Evolutionary conservation across 2,113 vertebrate genomes (phyloP).

Genomic region (Ibidorhyncha struthersii): DNA sequence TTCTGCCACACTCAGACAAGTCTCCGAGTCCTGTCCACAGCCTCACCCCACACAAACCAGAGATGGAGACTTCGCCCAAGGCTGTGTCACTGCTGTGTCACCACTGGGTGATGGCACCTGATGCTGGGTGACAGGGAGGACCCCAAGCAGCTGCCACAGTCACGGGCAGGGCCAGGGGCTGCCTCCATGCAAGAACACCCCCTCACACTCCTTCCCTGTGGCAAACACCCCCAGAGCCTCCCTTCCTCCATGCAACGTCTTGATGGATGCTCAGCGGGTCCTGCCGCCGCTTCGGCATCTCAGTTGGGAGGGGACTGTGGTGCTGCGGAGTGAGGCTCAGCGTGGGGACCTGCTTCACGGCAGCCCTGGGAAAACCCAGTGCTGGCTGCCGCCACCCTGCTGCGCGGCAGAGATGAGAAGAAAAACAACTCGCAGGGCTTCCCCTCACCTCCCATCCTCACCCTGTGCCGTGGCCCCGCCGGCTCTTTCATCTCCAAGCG

Average conservation of each 20-base stretch:
- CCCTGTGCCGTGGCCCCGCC: neutral
- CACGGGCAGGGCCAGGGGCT: accelerated
- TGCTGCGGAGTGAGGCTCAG: accelerated
- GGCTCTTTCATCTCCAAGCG: constrained; percentile 26
- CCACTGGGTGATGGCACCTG: neutral
- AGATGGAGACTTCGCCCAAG: neutral
- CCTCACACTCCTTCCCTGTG: neutral
- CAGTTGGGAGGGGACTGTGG: accelerated
- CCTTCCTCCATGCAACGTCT: accelerated
- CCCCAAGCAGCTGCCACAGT: neutral
- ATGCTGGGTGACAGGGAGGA: too few relatives aligned
- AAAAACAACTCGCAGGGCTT: neutral
- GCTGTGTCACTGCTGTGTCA: neutral
- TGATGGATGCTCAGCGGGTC: accelerated
- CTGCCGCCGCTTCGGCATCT: accelerated
- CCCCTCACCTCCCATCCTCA: neutral
- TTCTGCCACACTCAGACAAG: neutral
- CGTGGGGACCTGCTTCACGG: accelerated
- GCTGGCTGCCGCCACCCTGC: neutral
- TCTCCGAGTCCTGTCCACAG: accelerated
- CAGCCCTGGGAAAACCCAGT: neutral
- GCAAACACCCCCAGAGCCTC: neutral
- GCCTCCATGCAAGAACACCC: neutral
- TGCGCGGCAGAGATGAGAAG: neutral
- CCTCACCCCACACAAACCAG: neutral